Percentiles rank a stretch among this genome's conserved stretches.
Evolutionary conservation across 2,888 invertebrate species (phyloP).

Genomic region (Lasiommata megera): DNA sequence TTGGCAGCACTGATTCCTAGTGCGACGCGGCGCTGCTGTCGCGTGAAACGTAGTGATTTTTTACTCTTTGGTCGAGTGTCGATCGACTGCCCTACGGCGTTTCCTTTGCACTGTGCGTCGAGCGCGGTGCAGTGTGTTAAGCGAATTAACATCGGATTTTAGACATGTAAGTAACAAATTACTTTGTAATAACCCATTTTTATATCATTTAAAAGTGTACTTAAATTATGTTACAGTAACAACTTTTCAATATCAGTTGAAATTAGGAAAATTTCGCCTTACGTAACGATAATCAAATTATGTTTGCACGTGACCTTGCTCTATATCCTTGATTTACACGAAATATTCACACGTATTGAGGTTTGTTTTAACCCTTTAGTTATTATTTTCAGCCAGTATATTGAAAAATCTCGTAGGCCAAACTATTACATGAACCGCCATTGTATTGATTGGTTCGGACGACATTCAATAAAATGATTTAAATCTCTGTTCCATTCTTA

Average conservation of each 20-base stretch:
- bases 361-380: background rate
- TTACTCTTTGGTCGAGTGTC: too few species aligned
- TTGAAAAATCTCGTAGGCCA: constrained; percentile 23
- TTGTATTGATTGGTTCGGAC: constrained; percentile 33
- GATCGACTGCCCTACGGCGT: constrained; percentile 46
- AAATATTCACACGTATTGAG: background rate
- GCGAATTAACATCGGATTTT: constrained; percentile 63
- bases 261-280: constrained; percentile 43
- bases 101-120: constrained; percentile 76
- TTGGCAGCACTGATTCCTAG: too few species aligned
- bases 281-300: constrained; percentile 74
- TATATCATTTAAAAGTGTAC: background rate
- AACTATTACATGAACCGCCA: constrained; percentile 6
- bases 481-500: background rate
- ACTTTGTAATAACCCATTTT: constrained; percentile 15
- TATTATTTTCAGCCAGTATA: background rate
- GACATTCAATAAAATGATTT: constrained; percentile 12
- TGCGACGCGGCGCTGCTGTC: constrained; percentile 58
- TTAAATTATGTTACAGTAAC: background rate
- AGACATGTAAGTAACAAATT: constrained; percentile 66
- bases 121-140: constrained; percentile 71
- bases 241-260: background rate
- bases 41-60: too few species aligned
- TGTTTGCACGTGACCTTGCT: constrained; percentile 77
- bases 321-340: constrained; percentile 38